Percentiles rank a stretch among this genome's conserved stretches.
phyloP scores from a whole-genome alignment of 2,113 vertebrate species.

The Stegostoma tigrinum region DNA sequence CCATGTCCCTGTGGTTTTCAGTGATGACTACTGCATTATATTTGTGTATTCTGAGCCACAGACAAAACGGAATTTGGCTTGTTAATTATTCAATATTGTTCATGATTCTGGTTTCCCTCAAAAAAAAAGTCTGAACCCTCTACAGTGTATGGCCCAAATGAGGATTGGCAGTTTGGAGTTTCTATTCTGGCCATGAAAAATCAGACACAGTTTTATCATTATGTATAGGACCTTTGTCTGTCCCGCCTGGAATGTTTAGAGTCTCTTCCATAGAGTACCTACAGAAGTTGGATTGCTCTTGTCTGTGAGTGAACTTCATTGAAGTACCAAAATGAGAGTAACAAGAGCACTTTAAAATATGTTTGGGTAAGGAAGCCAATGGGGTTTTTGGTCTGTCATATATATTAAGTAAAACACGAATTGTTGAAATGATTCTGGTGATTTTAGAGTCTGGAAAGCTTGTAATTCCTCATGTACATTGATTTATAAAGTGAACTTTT shows the following conservation, averaged over 20 bases:
- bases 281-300: background rate
- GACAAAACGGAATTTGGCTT: background rate
- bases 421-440: background rate
- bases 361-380: background rate
- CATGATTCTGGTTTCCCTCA: background rate
- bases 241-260: background rate
- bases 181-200: background rate
- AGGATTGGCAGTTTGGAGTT: background rate
- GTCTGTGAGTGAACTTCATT: background rate
- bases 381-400: background rate
- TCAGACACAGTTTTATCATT: background rate
- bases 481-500: background rate
- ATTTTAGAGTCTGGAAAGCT: background rate
- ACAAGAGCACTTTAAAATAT: background rate
- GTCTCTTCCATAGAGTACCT: background rate
- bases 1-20: background rate
- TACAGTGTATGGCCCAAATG: background rate
- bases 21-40: background rate
- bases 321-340: background rate
- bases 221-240: background rate
- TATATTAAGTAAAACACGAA: background rate
- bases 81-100: background rate
- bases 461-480: background rate
- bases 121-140: background rate
- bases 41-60: background rate